These are phyloP conservation scores for Eugnorisma glareosa DNA, from an alignment of 2,888 invertebrate genomes.

Conservation along the genomic window DNA sequence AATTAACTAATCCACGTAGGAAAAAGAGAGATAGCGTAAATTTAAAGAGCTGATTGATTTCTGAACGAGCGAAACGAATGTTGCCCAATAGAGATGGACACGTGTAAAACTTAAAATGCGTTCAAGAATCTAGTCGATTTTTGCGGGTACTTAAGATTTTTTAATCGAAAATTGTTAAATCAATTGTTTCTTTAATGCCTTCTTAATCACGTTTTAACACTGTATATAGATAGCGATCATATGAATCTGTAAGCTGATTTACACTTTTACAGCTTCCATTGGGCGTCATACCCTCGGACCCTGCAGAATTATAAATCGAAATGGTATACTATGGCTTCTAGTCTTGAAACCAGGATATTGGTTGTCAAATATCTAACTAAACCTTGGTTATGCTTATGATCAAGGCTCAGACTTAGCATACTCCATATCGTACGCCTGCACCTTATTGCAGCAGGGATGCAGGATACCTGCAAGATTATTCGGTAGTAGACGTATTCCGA, in stretches of 20 bases:
- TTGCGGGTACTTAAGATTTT: background rate
- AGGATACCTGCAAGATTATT: background rate
- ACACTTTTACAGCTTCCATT: background rate
- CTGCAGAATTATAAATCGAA: background rate
- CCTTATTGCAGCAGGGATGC: background rate
- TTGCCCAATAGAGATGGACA: background rate
- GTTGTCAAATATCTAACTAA: background rate
- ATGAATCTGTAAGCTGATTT: background rate
- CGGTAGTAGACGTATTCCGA: background rate
- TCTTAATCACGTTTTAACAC: background rate
- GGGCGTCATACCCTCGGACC: background rate
- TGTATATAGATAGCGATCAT: background rate
- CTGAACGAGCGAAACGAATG: slow-evolving; percentile 12
- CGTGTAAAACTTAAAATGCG: background rate
- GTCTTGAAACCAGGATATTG: background rate
- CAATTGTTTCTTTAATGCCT: background rate
- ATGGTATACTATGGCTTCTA: no score
- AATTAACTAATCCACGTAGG: background rate
- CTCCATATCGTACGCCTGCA: background rate
- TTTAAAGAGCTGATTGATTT: slow-evolving; percentile 9
- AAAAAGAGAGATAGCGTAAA: slow-evolving; percentile 16
- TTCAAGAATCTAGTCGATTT: background rate
- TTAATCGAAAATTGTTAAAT: background rate
- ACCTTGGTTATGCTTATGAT: background rate
- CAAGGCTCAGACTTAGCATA: background rate